Evolutionary conservation across 1,140 invertebrate genomes (phyloP).

Genomic region (Neodiprion pinetum): DNA sequence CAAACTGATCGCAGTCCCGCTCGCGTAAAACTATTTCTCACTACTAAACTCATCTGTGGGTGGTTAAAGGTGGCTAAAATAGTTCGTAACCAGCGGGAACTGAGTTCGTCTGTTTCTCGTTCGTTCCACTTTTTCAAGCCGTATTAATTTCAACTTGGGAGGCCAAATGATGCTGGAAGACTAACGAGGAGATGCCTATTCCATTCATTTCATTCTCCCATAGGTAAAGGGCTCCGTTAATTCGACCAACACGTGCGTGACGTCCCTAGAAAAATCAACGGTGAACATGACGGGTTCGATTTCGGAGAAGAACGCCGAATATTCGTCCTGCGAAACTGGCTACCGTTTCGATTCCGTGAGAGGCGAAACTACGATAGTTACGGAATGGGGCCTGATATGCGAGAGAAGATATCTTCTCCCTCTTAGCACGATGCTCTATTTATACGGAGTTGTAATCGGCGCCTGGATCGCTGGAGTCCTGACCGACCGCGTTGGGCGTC

Average conservation of each 20-base stretch:
- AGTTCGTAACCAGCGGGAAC: no score
- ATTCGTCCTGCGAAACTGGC: conserved; percentile 27
- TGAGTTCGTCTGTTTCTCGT: no score
- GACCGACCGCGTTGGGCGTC: conserved; percentile 63
- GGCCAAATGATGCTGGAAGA: no score
- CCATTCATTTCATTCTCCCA: neutral
- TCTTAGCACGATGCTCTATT: conserved; percentile 61
- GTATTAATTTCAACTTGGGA: no score
- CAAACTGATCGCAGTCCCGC: no score
- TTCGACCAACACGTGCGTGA: neutral
- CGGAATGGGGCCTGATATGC: conserved; percentile 65
- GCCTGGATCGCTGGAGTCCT: conserved; percentile 63
- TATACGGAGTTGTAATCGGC: conserved; percentile 63
- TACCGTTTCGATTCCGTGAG: conserved; percentile 42
- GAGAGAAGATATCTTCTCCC: conserved; percentile 55
- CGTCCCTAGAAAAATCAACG: neutral
- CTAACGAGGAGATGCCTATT: no score
- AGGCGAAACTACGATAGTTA: conserved; percentile 43
- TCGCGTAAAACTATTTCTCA: no score
- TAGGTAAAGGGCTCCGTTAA: neutral
- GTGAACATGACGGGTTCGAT: neutral
- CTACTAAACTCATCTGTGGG: no score
- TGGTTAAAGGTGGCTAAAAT: no score
- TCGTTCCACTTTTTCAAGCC: no score
- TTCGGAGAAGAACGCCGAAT: neutral